Evolutionary conservation across 2,888 invertebrate species (phyloP), one percentile per base, ranked within the genome.

Genomic region (Oscheius sp.): DNA sequence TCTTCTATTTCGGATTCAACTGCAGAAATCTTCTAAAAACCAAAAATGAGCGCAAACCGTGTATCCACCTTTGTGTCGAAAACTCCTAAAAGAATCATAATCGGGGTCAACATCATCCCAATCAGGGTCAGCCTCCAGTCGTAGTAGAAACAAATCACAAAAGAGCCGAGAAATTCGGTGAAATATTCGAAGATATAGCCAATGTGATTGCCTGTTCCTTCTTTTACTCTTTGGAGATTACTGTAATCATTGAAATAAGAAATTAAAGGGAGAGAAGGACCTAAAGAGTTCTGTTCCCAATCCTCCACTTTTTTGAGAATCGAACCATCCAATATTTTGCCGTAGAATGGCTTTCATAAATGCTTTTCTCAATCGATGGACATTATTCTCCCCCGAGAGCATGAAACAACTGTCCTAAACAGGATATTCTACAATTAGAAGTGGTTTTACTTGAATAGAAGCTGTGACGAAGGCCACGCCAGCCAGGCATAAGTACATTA

Each of bases 241-340:
- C 84, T 85, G 76, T 73, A 78, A 73, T 18, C 41, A 13, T 18
- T 35, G 3, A 16, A 27, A 0, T 27, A 16, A 23, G 5, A 2
- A 45, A 7, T n/a, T 18, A 29, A 52, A n/a, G 7, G 27, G 16
- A 69, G 9, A 5, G 12, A 64, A 88, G 82, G 86, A 91, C 91
- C 91, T 90, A 9, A 90, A 89, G 9, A 91, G 84, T 78, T 90
- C 89, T 3, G 89, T 88, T 2, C 90, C 89, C 59, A 91, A 85
- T 77, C 90, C 89, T 23, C 90, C 91, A 27, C 88, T 88, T 75
- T 89, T 88, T 75, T 90, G 89, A 16, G 85, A 87, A 79, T 90
- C 90, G 83, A 88, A 90, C 89, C 89, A 90, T 9, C 87, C 84
- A 69, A 89, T 89, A 74, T 90, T 89, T 77, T 90, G 89, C 3